These are phyloP conservation scores for Paraescarpia echinospica DNA, from an alignment of 1,140 invertebrate genomes.

Conservation along the genomic window DNA sequence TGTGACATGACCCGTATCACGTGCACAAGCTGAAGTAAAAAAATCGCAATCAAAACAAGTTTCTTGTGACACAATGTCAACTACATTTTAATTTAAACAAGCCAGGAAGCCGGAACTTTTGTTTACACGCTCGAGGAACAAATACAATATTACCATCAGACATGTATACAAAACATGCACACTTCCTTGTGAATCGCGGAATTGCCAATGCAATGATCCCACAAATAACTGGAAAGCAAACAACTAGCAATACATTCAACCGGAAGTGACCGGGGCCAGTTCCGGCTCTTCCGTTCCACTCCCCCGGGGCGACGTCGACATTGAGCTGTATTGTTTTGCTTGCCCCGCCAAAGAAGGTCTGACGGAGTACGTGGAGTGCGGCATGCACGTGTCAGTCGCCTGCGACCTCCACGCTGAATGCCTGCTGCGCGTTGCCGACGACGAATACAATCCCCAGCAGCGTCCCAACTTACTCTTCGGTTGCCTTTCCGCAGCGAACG, in stretches of 20 bases:
- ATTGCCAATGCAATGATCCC: neutral
- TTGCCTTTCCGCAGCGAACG: conserved; percentile 54
- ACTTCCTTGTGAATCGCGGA: neutral
- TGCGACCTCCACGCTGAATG: neutral
- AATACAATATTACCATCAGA: neutral
- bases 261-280: neutral
- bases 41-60: too few species aligned
- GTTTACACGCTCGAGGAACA: too few species aligned
- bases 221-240: neutral
- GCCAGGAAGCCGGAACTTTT: too few species aligned
- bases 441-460: conserved; percentile 22
- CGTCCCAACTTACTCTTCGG: conserved; percentile 23
- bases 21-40: too few species aligned
- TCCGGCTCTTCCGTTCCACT: neutral
- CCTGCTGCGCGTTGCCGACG: conserved; percentile 7
- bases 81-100: too few species aligned
- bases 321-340: neutral
- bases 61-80: too few species aligned
- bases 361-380: neutral
- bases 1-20: too few species aligned
- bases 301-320: neutral
- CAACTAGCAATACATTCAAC: neutral
- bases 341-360: neutral
- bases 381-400: conserved; percentile 11
- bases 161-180: neutral